Conservation (phyloP, 1,140 invertebrate species). For the Littorina saxatilis region DNA sequence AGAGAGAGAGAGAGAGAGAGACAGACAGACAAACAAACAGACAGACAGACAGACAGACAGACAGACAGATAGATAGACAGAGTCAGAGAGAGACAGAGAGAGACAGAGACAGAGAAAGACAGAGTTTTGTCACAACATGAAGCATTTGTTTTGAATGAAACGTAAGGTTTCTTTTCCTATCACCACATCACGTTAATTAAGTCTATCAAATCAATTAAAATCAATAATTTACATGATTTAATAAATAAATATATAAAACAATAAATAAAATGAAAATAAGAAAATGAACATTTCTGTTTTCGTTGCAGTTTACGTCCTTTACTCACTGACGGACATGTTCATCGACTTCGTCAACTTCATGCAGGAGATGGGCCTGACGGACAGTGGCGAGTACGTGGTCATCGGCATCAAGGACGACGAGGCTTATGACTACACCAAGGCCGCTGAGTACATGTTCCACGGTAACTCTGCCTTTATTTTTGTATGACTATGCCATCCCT, state of each 20-base stretch:
- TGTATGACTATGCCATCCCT: too few relatives aligned
- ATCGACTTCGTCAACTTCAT: slow-evolving; percentile 92
- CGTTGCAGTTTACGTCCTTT: slow-evolving; percentile 90
- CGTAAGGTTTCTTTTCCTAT: too few relatives aligned
- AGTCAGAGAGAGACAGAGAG: slow-evolving; percentile 21
- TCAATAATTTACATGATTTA: too few relatives aligned
- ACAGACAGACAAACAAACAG: slow-evolving; percentile 39
- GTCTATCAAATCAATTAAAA: too few relatives aligned
- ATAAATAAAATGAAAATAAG: too few relatives aligned
- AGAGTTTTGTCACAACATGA: too few relatives aligned
- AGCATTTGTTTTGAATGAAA: too few relatives aligned
- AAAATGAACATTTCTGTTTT: slow-evolving; percentile 3
- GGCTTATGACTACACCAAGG: slow-evolving; percentile 86
- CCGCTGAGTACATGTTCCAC: slow-evolving; percentile 40
- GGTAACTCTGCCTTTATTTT: slow-evolving; percentile 28
- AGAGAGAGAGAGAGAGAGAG: slow-evolving; percentile 42
- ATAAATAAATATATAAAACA: background rate
- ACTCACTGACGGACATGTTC: slow-evolving; percentile 86
- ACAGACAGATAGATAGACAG: too few relatives aligned
- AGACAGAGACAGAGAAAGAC: slow-evolving; percentile 23
- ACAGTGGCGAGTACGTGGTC: slow-evolving; percentile 94
- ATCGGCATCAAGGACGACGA: slow-evolving; percentile 92
- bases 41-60: too few relatives aligned
- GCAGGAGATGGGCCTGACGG: slow-evolving; percentile 88
- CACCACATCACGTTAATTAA: too few relatives aligned